A percentile compares a stretch with the other conserved stretches of the same genome.
These are phyloP conservation scores for Drosophila conformis DNA, from an alignment of 2,888 invertebrate genomes.

Conservation along the genomic window DNA sequence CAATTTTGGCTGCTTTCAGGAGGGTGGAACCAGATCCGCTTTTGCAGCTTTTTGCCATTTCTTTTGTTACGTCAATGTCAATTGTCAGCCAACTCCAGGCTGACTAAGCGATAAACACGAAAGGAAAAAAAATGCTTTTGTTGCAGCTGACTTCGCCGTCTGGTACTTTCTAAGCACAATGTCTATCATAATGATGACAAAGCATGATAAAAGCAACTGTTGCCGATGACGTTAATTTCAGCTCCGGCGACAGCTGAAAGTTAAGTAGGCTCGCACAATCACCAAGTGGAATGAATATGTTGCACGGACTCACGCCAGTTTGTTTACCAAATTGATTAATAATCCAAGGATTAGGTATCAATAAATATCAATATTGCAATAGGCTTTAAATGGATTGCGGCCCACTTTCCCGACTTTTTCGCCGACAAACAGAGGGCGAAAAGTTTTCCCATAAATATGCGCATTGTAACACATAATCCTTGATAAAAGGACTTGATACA, in stretches of 20 bases:
- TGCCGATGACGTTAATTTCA: constrained; percentile 42
- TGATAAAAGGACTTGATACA: constrained; percentile 47
- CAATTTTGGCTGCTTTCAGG: constrained; percentile 40
- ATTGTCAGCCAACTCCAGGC: constrained; percentile 30
- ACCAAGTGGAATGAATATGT: constrained; percentile 32
- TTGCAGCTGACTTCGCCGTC: constrained; percentile 20
- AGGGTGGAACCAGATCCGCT: constrained; percentile 10
- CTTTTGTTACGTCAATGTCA: constrained; percentile 34
- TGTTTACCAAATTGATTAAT: constrained; percentile 50
- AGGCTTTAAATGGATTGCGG: constrained; percentile 2
- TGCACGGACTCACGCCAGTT: constrained; percentile 21
- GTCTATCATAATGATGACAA: constrained; percentile 28
- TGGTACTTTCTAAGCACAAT: constrained; percentile 25
- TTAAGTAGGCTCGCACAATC: constrained; percentile 13
- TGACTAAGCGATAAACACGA: constrained; percentile 13
- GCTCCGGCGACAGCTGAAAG: constrained; percentile 19
- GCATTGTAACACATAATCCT: constrained; percentile 39
- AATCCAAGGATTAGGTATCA: constrained; percentile 37
- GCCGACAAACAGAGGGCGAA: constrained; percentile 21
- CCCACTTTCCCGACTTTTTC: constrained; percentile 3
- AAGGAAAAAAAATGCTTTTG: constrained; percentile 18
- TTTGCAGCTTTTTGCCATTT: constrained; percentile 18
- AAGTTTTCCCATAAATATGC: constrained; percentile 52
- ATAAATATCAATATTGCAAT: constrained; percentile 43
- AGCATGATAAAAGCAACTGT: constrained; percentile 33